Base-by-base conservation (phyloP, 2,113 vertebrate genomes). In the Brachyhypopomus occidentalis region DNA sequence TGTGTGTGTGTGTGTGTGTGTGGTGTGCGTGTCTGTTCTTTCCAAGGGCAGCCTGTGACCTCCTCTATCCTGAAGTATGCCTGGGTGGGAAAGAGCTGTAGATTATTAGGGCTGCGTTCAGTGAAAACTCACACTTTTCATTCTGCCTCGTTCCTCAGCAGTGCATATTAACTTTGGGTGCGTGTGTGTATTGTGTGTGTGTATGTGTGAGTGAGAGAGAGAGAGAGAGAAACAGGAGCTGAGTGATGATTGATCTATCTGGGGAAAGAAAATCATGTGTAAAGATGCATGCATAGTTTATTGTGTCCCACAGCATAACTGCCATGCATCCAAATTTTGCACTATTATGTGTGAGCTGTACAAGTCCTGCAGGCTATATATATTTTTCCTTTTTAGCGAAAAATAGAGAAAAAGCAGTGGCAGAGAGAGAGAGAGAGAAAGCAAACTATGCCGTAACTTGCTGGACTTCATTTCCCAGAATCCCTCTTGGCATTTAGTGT, bases 231-330 rank as follows among this genome's bases (percentile, higher is more conserved):
- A 45, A 2, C 45, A 52, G 45, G 45, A 41, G 17, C 77, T 80
- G 89, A 86, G 86, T 85, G 81, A 91, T 92, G 91, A 93, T 93
- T 91, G 92, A 92, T 92, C 90, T 84, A 72, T 89, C 81, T 75
- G 6, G 52, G 90, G 88, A 89, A 85, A 79, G 60, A 81, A 64
- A 89, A 86, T 84, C 90, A 92, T 92, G 88, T 91, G 92, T 92
- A 90, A 92, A 92, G 89, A 93, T 93, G 90, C 92, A 87, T 48
- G 72, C 30, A 30, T 30, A 88, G 88, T 92, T 92, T 93, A 92
- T 93, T 92, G 90, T 92, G 84, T 92, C 88, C 84, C 64, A 83
- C 77, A 86, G 84, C 82, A 84, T 80, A 56, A 20, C 84, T 87
- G 88, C 92, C 92, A 90, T 91, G 84, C 87, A 91, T 90, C 90